phyloP scores from a whole-genome alignment of 2,888 invertebrate species.

The Euphydryas editha region DNA sequence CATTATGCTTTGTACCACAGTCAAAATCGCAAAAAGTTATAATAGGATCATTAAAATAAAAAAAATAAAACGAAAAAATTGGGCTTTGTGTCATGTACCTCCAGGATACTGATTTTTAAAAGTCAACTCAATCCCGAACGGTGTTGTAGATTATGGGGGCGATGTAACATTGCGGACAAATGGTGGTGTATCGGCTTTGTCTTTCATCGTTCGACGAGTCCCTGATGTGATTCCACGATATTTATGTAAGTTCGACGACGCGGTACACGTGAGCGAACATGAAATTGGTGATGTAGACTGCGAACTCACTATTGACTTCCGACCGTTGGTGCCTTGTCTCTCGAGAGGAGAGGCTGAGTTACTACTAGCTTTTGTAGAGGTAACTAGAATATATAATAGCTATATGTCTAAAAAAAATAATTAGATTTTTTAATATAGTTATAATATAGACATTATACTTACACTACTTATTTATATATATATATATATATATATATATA shows the following conservation, averaged over 20 bases:
- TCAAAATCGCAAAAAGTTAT: too few species aligned
- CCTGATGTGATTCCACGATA: slow-evolving; percentile 91
- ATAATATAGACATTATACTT: too few species aligned
- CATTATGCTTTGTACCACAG: too few species aligned
- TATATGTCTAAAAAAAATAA: too few species aligned
- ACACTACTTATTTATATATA: too few species aligned
- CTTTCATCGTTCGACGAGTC: slow-evolving; percentile 92
- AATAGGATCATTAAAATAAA: too few species aligned
- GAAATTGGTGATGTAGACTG: slow-evolving; percentile 94
- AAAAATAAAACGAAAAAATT: too few species aligned
- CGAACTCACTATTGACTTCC: slow-evolving; percentile 86
- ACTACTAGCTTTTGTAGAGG: slow-evolving; percentile 88
- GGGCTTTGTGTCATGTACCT: too few species aligned
- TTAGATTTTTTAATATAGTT: too few species aligned
- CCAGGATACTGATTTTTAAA: not conserved
- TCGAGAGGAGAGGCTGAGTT: slow-evolving; percentile 88
- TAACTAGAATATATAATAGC: slow-evolving; percentile 39
- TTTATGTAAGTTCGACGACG: slow-evolving; percentile 87
- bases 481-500: too few species aligned
- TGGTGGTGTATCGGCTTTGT: slow-evolving; percentile 90
- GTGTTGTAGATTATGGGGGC: slow-evolving; percentile 87
- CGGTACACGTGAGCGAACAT: slow-evolving; percentile 91
- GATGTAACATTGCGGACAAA: slow-evolving; percentile 92
- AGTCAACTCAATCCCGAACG: not conserved
- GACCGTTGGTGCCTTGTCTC: slow-evolving; percentile 84